Conservation (phyloP, 2,797 vertebrate genomes). For the Gorsachius magnificus region DNA sequence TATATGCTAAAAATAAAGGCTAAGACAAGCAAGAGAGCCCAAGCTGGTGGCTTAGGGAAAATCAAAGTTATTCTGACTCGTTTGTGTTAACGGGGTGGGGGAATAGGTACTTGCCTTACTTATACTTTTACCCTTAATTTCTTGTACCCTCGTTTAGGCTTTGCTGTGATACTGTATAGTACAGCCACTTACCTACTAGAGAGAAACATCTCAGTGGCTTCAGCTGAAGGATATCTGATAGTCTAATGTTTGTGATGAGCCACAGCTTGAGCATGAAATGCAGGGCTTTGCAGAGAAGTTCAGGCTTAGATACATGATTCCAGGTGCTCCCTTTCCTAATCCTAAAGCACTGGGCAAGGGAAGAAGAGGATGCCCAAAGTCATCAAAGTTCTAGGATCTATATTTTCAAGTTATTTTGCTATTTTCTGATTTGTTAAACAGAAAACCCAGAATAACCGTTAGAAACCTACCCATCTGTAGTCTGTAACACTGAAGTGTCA, state of each 20-base stretch:
- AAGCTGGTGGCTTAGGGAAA: neutral
- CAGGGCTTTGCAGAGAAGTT: neutral
- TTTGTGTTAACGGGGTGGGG: neutral
- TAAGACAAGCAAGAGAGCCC: neutral
- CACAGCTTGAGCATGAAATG: neutral
- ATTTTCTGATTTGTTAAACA: neutral
- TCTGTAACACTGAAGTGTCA: neutral
- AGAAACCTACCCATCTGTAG: neutral
- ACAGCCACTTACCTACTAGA: too few relatives aligned
- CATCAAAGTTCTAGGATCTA: neutral
- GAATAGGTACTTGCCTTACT: neutral
- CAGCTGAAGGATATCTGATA: neutral
- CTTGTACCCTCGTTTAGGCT: neutral
- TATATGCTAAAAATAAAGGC: neutral
- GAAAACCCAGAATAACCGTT: neutral
- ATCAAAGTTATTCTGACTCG: neutral
- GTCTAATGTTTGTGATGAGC: neutral
- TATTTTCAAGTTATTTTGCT: neutral
- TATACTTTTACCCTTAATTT: neutral
- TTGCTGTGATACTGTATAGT: neutral
- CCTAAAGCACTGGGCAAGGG: neutral
- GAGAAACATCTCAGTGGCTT: neutral
- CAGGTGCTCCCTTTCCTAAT: neutral
- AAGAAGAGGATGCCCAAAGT: neutral
- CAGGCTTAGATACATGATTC: accelerated